phyloP scores from a whole-genome alignment of 2,888 invertebrate genomes.

The Protonemura montana region DNA sequence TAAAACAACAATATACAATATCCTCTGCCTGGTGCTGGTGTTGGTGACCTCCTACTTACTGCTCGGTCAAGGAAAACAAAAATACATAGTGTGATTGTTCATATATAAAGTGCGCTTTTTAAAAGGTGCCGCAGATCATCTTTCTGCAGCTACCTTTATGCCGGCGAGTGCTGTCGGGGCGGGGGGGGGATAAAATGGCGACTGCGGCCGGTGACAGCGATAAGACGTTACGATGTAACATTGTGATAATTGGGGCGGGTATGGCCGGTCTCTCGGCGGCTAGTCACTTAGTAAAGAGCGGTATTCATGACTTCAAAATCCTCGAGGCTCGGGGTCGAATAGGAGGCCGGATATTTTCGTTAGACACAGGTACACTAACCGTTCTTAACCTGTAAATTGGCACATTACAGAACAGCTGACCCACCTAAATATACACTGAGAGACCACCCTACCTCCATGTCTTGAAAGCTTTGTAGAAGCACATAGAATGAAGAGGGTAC shows the following conservation, averaged over 20 bases:
- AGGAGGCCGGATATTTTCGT: constrained; percentile 83
- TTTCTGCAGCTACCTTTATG: too few species aligned
- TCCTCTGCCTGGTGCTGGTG: too few species aligned
- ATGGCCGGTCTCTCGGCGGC: constrained; percentile 87
- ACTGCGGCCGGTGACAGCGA: not conserved
- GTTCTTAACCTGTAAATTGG: not conserved
- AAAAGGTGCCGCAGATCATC: too few species aligned
- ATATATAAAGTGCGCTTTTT: too few species aligned
- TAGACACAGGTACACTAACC: constrained; percentile 66
- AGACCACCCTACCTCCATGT: too few species aligned
- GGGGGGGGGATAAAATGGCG: not conserved
- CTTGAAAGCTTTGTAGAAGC: not conserved
- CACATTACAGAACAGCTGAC: not conserved
- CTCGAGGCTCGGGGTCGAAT: constrained; percentile 82
- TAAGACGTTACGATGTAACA: constrained; percentile 62
- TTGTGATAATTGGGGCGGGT: constrained; percentile 85
- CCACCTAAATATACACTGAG: too few species aligned
- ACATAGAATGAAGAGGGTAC: not conserved
- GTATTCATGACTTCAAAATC: constrained; percentile 79
- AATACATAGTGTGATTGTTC: too few species aligned
- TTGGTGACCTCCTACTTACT: too few species aligned
- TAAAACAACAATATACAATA: too few species aligned
- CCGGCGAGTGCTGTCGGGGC: too few species aligned
- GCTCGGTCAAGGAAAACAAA: too few species aligned
- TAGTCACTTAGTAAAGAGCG: constrained; percentile 81